phyloP scores from a whole-genome alignment of 2,888 invertebrate genomes.

The Pantelozetes paolii region DNA sequence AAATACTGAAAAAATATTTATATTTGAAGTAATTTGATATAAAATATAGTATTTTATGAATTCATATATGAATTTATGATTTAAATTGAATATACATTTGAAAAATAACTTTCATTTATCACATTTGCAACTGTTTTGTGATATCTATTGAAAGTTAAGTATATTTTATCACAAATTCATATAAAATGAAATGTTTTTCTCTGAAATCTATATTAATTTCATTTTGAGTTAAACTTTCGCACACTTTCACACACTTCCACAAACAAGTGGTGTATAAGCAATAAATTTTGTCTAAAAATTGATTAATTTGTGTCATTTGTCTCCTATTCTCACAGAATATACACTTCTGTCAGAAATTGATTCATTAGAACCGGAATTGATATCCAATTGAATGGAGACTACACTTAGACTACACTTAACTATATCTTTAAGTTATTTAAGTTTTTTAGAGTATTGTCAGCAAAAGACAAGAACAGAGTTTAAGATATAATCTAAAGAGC shows the following conservation, averaged over 20 bases:
- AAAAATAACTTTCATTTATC: no score
- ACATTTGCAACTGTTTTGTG: not conserved
- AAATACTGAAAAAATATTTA: no score
- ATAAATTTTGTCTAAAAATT: not conserved
- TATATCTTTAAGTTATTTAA: not conserved
- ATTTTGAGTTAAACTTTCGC: not conserved
- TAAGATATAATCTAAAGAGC: no score
- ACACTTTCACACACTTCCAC: not conserved
- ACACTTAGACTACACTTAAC: not conserved
- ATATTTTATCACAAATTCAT: not conserved
- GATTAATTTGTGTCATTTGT: conserved; percentile 12
- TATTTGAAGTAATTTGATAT: no score
- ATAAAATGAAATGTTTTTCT: not conserved
- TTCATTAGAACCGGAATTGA: not conserved
- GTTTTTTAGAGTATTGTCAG: not conserved
- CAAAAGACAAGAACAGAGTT: not conserved
- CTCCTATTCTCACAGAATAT: not conserved
- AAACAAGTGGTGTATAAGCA: not conserved
- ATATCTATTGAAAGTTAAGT: not conserved
- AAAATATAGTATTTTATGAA: no score
- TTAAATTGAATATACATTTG: no score
- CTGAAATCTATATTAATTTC: not conserved
- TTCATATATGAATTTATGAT: no score
- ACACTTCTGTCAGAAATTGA: not conserved
- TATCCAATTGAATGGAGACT: not conserved